phyloP scores from a whole-genome alignment of 2,888 invertebrate species.

The Ferrisia virgata region DNA sequence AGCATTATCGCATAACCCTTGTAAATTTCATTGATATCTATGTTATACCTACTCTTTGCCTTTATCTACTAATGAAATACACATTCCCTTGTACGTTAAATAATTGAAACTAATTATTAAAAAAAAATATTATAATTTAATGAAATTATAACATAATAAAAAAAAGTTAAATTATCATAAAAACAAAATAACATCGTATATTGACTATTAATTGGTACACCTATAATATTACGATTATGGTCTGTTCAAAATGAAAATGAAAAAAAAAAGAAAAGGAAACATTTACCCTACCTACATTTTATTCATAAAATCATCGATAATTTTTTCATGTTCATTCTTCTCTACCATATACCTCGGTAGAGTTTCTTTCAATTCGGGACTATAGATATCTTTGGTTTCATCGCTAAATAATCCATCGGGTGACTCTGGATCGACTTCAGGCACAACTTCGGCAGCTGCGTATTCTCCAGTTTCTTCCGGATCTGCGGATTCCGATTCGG shows the following conservation, averaged over 20 bases:
- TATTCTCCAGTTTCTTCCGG: conserved; percentile 48
- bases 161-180: neutral
- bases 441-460: conserved; percentile 49
- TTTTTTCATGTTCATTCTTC: conserved; percentile 65
- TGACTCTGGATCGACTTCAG: conserved; percentile 53
- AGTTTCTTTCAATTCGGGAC: conserved; percentile 62
- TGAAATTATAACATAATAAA: neutral
- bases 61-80: neutral
- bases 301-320: conserved; percentile 58
- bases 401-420: conserved; percentile 64
- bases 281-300: neutral
- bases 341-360: conserved; percentile 68
- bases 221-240: neutral
- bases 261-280: too few relatives aligned
- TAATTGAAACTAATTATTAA: neutral
- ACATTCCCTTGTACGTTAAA: neutral
- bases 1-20: too few relatives aligned
- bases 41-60: too few relatives aligned
- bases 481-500: conserved; percentile 50
- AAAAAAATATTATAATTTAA: neutral
- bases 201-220: conserved; percentile 2
- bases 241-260: neutral
- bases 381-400: conserved; percentile 66
- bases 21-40: too few relatives aligned
- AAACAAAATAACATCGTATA: neutral